These are phyloP conservation scores for Pterophyllum scalare DNA, from an alignment of 2,113 vertebrate species.

Conservation along the genomic window DNA sequence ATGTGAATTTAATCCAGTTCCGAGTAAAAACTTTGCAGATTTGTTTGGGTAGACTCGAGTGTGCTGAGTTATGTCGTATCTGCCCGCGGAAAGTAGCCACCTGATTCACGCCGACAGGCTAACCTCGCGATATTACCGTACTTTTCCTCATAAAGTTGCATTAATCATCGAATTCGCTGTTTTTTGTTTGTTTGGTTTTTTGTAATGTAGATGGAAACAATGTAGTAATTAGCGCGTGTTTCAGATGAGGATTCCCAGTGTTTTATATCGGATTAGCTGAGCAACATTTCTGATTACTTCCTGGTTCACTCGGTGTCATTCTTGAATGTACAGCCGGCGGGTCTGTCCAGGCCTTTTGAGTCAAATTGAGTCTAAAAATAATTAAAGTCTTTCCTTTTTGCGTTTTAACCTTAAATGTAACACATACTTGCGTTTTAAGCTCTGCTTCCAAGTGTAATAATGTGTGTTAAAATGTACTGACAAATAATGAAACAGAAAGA, in stretches of 20 bases:
- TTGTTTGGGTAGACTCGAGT: neutral
- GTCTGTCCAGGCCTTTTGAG: neutral
- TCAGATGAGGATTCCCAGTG: neutral
- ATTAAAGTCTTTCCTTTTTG: neutral
- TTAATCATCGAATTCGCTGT: neutral
- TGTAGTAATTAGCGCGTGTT: neutral
- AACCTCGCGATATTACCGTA: constrained; percentile 63
- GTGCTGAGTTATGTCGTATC: neutral
- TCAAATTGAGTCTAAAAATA: neutral
- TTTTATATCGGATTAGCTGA: neutral
- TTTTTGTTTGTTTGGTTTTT: neutral
- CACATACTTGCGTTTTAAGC: neutral
- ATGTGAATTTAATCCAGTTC: neutral
- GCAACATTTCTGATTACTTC: neutral
- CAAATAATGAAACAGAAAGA: neutral
- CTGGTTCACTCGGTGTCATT: neutral
- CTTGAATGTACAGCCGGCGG: neutral
- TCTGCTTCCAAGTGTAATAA: neutral
- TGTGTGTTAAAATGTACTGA: neutral
- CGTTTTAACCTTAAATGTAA: neutral
- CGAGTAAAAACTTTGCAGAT: neutral
- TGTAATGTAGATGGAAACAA: neutral
- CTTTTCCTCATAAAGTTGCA: neutral
- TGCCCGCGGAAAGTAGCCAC: constrained; percentile 20
- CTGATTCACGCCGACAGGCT: neutral